phyloP scores from a whole-genome alignment of 1,140 invertebrate genomes.

The Achroia grisella region DNA sequence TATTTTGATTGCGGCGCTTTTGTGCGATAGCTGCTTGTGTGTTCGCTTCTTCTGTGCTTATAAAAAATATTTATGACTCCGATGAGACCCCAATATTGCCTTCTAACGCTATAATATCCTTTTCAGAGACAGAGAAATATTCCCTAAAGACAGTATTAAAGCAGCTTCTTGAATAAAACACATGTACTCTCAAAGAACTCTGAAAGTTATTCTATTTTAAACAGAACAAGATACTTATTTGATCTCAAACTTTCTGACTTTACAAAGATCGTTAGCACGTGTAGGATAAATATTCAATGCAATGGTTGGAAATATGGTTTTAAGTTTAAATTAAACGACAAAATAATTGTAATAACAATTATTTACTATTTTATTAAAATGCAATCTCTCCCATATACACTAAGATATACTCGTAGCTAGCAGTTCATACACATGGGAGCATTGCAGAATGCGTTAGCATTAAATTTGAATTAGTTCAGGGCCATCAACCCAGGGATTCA shows the following conservation, averaged over 20 bases:
- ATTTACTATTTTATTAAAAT: too few species aligned
- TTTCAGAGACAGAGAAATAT: constrained; percentile 13
- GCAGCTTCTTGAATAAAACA: constrained; percentile 2
- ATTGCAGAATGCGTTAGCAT: background rate
- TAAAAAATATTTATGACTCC: constrained; percentile 37
- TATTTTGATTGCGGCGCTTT: constrained; percentile 61
- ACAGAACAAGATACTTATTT: background rate
- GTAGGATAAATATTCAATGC: too few species aligned
- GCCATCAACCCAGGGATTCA: background rate
- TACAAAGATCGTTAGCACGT: too few species aligned
- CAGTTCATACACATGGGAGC: too few species aligned
- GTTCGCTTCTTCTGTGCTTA: constrained; percentile 29
- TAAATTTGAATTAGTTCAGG: background rate
- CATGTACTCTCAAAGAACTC: background rate
- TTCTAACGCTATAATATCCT: constrained; percentile 24
- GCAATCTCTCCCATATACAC: too few species aligned
- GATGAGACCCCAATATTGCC: constrained; percentile 27
- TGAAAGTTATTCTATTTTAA: background rate
- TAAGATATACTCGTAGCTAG: too few species aligned
- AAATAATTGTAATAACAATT: too few species aligned
- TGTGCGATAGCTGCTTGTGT: constrained; percentile 36
- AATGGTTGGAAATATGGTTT: too few species aligned
- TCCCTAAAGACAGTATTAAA: constrained; percentile 6
- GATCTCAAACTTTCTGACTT: too few species aligned
- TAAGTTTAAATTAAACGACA: too few species aligned